phyloP scores from a whole-genome alignment of 2,113 vertebrate species.

The Psilopogon haemacephalus region DNA sequence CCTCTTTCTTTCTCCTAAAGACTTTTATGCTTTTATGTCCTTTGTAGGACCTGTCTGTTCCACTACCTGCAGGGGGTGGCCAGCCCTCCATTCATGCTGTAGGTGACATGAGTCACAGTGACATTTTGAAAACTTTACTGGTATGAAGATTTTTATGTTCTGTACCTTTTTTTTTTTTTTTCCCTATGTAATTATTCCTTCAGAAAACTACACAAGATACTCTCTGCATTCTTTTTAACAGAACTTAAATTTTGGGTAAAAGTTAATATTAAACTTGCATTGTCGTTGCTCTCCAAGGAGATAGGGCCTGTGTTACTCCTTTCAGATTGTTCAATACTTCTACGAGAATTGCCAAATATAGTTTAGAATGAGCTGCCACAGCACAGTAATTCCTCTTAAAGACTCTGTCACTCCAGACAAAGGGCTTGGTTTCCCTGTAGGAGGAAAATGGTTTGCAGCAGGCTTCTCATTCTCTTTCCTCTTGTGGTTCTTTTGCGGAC shows the following conservation, averaged over 20 bases:
- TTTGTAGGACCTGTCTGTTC: not conserved
- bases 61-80: not conserved
- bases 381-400: not conserved
- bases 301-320: not conserved
- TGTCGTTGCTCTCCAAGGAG: not conserved
- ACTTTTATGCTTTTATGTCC: not conserved
- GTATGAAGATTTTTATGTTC: not conserved
- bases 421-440: not conserved
- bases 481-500: not conserved
- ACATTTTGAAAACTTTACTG: not conserved
- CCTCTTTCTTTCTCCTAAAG: not conserved
- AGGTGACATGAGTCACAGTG: not conserved
- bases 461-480: not conserved
- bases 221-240: not conserved
- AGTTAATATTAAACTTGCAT: not conserved
- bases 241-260: not conserved
- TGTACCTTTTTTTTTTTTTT: not conserved
- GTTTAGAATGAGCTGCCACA: not conserved
- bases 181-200: not conserved
- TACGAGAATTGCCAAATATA: not conserved
- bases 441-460: not conserved
- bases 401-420: not conserved
- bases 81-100: not conserved
- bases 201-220: not conserved
- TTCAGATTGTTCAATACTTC: not conserved